Percentiles rank a stretch among this genome's conserved stretches.
Evolutionary conservation across 92 coral and sea anemone genomes (phyloP).

Genomic region (Parazoanthus atlanticus): DNA sequence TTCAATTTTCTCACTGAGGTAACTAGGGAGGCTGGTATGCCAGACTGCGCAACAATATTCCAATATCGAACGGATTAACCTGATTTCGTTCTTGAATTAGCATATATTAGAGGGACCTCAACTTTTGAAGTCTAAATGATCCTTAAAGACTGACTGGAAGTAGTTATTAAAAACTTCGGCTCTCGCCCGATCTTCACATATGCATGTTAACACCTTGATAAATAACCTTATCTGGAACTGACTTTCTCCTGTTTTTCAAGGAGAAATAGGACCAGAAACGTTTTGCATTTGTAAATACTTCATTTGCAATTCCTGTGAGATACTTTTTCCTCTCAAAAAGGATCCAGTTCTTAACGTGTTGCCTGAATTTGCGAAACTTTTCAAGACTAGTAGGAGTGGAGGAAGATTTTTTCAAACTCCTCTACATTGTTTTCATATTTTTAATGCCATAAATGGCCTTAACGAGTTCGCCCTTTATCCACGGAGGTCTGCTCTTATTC

Average conservation of each 20-base stretch:
- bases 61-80: no score
- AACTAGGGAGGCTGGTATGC: no score
- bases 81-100: no score
- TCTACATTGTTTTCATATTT: background rate
- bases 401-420: background rate
- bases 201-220: no score
- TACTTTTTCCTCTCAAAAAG: background rate
- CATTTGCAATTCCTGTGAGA: background rate
- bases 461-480: background rate
- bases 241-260: background rate
- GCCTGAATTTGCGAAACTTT: background rate
- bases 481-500: background rate
- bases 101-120: background rate
- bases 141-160: slow-evolving; percentile 10
- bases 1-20: no score
- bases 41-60: no score
- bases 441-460: background rate
- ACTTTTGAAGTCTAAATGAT: background rate
- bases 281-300: no score
- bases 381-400: background rate
- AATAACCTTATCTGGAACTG: no score
- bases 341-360: background rate
- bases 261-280: background rate
- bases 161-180: background rate
- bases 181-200: background rate